These are phyloP conservation scores for Agelastica alni DNA, from an alignment of 2,888 invertebrate species.

Conservation along the genomic window DNA sequence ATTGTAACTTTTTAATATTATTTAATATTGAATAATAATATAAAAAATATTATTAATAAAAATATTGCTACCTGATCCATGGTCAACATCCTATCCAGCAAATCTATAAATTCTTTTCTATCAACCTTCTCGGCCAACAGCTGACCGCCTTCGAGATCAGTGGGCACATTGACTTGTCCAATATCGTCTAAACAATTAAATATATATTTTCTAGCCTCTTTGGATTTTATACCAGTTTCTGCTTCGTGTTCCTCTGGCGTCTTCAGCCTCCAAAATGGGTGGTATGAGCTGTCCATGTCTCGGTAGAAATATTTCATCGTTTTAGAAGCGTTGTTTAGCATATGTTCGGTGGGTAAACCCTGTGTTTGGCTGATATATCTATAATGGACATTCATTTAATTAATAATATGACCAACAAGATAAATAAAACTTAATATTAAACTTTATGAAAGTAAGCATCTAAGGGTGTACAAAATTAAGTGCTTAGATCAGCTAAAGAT, in stretches of 20 bases:
- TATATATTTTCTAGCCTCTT: constrained; percentile 99
- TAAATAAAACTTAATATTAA: too few species aligned
- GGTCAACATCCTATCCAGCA: constrained; percentile 96
- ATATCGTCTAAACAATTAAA: constrained; percentile 99
- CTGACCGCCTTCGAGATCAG: constrained; percentile 97
- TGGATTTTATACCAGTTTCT: constrained; percentile 97
- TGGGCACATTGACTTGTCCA: constrained; percentile 93
- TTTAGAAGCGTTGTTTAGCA: constrained; percentile 96
- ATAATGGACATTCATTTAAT: too few species aligned
- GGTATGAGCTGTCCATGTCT: constrained; percentile 90
- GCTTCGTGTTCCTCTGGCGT: constrained; percentile 98
- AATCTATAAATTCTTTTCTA: constrained; percentile 94
- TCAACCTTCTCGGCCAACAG: constrained; percentile 96
- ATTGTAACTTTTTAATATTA: too few species aligned
- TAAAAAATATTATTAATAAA: too few species aligned
- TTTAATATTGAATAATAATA: too few species aligned
- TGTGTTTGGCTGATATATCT: constrained; percentile 79
- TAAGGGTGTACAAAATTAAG: too few species aligned
- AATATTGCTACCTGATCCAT: constrained; percentile 92
- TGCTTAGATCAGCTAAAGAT: too few species aligned
- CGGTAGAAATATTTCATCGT: constrained; percentile 97
- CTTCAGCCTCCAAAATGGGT: constrained; percentile 85
- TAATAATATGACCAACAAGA: too few species aligned
- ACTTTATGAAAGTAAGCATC: too few species aligned
- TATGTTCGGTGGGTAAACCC: constrained; percentile 94